Base-by-base conservation (phyloP, 2,113 vertebrate genomes). In the Colaptes auratus region DNA sequence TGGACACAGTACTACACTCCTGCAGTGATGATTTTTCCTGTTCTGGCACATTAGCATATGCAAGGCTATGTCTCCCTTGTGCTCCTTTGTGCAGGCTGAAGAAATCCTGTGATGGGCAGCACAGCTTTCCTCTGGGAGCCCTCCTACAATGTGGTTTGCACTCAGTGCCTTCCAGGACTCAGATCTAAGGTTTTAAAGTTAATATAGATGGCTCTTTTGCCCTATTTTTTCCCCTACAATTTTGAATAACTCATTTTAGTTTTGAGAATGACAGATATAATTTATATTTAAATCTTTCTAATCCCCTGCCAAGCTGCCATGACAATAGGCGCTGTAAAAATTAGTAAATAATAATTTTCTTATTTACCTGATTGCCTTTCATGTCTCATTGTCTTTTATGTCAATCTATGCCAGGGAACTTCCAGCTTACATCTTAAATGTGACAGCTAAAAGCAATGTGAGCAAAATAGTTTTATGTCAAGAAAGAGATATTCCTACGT, bases 241-340 rank as follows among this genome's bases (percentile, higher is more conserved):
- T 89, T 67, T 74, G 79, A 91, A 75, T 61, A 66, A 66, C 53
- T 77, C 42, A 20, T 79, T 92, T 95, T 73, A n/a, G n/a, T 76
- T 91, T 89, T 67, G 72, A 85, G n/a, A 95, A 91, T 80, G 81
- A 65, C 82, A 83, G 53, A 53, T 53, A 48, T 95, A 60, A 93
- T 95, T 88, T 88, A 82, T 58, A 82, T 95, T 93, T 93, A 80
- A 95, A 75, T 88, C 53, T 50, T 93, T 83, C 33, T 89, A 89
- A 89, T 86, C 69, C 60, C 20, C 72, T 91, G 33, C 36, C 20
- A 86, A 91, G 42, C 23, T 69, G 17, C 28, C n/a, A 67, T 77
- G 53, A 87, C 78, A 95, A 86, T 50, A 92, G 75, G 16, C 56
- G 67, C 75, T 78, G 63, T 78, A 80, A 88, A 89, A 83, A 95